phyloP scores from a whole-genome alignment of 2,797 vertebrate genomes.

The Alcedo quadribrachys region DNA sequence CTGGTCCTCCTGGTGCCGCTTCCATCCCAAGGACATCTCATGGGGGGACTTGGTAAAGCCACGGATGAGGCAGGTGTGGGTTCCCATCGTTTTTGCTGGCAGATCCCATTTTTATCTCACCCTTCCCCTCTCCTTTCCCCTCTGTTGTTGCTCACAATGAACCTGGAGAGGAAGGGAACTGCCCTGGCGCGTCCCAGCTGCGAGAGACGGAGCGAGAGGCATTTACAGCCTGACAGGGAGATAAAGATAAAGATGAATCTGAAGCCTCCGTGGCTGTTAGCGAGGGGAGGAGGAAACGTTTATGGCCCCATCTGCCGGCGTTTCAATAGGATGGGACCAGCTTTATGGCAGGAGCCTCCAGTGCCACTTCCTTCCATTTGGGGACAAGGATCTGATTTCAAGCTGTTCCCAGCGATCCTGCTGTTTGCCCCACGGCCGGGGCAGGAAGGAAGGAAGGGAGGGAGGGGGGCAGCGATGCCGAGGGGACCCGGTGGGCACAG shows the following conservation, averaged over 20 bases:
- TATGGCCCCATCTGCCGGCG: slow-evolving; percentile 78
- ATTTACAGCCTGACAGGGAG: slow-evolving; percentile 80
- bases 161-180: slow-evolving; percentile 67
- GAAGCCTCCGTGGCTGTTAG: slow-evolving; percentile 68
- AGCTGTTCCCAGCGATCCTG: slow-evolving; percentile 66
- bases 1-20: background rate
- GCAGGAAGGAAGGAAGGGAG: slow-evolving; percentile 75
- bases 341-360: slow-evolving; percentile 76
- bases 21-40: background rate
- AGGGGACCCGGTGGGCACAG: background rate
- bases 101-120: background rate
- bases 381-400: slow-evolving; percentile 72
- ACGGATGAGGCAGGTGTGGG: accelerated
- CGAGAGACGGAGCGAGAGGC: slow-evolving; percentile 70
- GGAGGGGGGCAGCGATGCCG: background rate
- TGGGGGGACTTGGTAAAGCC: background rate
- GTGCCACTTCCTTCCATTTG: slow-evolving; percentile 76
- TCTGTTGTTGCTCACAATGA: slow-evolving; percentile 24
- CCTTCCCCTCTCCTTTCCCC: background rate
- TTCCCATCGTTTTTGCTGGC: background rate
- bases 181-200: slow-evolving; percentile 72
- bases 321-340: slow-evolving; percentile 72
- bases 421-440: slow-evolving; percentile 8
- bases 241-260: slow-evolving; percentile 76
- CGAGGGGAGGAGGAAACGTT: slow-evolving; percentile 76